Evolutionary conservation across 2,113 vertebrate species (phyloP).

Genomic region (Micromys minutus): DNA sequence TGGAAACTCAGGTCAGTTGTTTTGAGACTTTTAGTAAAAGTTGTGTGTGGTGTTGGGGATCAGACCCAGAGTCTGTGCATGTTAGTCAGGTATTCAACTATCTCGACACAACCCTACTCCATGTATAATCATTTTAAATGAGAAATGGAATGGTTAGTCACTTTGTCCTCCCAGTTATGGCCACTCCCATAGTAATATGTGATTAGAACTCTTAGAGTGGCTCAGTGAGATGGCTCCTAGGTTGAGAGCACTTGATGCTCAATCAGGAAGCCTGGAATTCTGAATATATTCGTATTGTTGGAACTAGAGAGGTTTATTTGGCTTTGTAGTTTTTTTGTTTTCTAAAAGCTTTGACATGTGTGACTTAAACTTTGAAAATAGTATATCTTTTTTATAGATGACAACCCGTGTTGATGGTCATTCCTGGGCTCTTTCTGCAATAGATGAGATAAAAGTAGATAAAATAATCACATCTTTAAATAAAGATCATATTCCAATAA

Average conservation of each 20-base stretch:
- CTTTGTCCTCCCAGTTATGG: not conserved
- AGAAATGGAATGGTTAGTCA: not conserved
- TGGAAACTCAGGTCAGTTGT: conserved; percentile 95
- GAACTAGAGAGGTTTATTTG: not conserved
- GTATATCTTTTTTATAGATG: conserved; percentile 86
- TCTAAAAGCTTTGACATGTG: not conserved
- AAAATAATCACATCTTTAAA: conserved; percentile 94
- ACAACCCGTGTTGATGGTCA: conserved; percentile 94
- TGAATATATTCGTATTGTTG: not conserved
- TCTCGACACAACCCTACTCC: too few species aligned
- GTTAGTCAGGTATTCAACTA: not conserved
- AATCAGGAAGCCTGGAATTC: not conserved
- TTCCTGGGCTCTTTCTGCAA: conserved; percentile 95
- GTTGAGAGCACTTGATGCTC: not conserved
- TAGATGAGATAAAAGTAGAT: conserved; percentile 89
- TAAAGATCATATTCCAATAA: conserved; percentile 93
- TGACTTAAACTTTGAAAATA: not conserved
- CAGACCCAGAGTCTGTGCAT: not conserved
- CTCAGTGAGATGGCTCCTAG: not conserved
- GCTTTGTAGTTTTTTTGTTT: not conserved
- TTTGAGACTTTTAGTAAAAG: not conserved
- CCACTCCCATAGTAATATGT: not conserved
- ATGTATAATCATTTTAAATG: not conserved
- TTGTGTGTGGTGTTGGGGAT: not conserved
- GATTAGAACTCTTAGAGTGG: not conserved